phyloP scores from a whole-genome alignment of 2,113 vertebrate species.

The Castor canadensis region DNA sequence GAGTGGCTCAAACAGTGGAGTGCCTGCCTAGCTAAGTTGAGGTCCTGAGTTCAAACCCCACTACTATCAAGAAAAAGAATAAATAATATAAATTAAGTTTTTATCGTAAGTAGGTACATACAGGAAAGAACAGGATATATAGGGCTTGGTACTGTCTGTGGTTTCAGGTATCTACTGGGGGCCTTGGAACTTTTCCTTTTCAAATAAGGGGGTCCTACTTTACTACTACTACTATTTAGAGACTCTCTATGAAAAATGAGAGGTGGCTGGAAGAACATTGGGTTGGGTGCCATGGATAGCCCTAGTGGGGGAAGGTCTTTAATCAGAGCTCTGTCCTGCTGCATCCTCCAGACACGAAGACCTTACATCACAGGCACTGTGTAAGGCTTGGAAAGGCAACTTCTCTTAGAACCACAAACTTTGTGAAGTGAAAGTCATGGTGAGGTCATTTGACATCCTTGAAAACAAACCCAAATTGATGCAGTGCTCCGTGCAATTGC shows the following conservation, averaged over 20 bases:
- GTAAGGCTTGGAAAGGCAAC: background rate
- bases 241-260: constrained; percentile 7
- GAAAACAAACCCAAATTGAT: constrained; percentile 8
- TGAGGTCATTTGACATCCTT: constrained; percentile 31
- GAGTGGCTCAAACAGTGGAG: too few relatives aligned
- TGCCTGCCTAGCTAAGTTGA: too few relatives aligned
- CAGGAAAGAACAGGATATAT: background rate
- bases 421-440: background rate
- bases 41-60: too few relatives aligned
- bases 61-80: too few relatives aligned
- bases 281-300: background rate
- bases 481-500: background rate
- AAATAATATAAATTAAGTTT: too few relatives aligned
- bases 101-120: background rate
- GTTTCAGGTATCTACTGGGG: background rate
- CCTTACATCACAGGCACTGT: background rate
- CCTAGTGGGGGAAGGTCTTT: constrained; percentile 32
- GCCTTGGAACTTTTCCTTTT: background rate
- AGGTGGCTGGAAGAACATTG: constrained; percentile 28
- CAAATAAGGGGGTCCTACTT: background rate
- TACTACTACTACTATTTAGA: constrained; percentile 52
- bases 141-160: background rate
- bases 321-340: constrained; percentile 1
- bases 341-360: background rate
- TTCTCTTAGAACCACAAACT: background rate